Conservation (phyloP, 2,888 invertebrate genomes). For the Tetragnatha montana region DNA sequence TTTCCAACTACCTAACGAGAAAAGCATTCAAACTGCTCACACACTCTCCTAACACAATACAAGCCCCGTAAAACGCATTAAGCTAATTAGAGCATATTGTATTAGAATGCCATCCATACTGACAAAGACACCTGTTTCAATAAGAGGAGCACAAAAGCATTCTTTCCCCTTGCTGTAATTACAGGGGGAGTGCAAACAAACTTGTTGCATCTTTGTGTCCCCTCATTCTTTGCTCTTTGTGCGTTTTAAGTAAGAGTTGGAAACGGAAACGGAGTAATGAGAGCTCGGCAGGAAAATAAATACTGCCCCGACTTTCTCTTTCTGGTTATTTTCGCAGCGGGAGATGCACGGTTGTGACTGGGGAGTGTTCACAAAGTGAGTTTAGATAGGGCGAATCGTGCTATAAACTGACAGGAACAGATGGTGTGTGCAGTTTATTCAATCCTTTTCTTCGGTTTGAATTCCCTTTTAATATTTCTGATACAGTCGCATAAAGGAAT, state of each 20-base stretch:
- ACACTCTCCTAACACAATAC: neutral
- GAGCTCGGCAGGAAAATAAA: slow-evolving; percentile 25
- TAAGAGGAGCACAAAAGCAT: neutral
- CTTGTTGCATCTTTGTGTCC: slow-evolving; percentile 41
- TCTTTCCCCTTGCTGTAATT: neutral
- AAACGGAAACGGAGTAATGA: slow-evolving; percentile 38
- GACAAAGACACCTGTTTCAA: slow-evolving; percentile 29
- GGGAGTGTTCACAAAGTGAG: neutral
- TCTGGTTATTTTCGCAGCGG: neutral
- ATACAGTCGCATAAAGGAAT: no score
- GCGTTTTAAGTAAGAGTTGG: slow-evolving; percentile 15
- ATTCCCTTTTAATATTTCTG: no score
- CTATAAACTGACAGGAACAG: no score
- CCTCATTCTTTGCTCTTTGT: slow-evolving; percentile 14
- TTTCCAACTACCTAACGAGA: neutral
- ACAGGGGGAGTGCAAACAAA: slow-evolving; percentile 18
- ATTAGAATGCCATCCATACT: slow-evolving; percentile 18
- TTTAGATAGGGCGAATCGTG: no score
- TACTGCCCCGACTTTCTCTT: neutral
- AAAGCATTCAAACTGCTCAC: neutral
- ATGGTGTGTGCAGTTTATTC: no score
- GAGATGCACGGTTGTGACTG: slow-evolving; percentile 1
- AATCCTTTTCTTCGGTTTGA: no score
- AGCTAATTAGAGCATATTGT: neutral
- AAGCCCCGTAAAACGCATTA: neutral